These are phyloP conservation scores for Drosophila tsacasi DNA, from an alignment of 1,140 invertebrate genomes.

Conservation along the genomic window DNA sequence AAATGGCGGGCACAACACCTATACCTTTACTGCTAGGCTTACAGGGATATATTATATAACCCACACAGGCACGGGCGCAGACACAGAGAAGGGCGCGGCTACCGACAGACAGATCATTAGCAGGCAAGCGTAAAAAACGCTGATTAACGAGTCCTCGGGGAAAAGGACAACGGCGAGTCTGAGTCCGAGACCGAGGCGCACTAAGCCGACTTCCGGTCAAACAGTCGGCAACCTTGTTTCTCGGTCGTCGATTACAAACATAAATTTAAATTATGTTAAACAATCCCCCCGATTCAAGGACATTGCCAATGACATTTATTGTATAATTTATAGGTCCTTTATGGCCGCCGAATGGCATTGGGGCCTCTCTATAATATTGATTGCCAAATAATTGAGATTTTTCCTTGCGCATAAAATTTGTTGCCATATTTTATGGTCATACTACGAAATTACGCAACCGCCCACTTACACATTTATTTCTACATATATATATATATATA, in stretches of 20 bases:
- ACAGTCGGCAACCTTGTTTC: constrained; percentile 25
- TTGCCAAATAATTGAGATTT: constrained; percentile 82
- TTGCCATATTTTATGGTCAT: constrained; percentile 61
- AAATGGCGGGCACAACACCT: constrained; percentile 34
- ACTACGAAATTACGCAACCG: constrained; percentile 41
- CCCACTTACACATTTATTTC: constrained; percentile 18
- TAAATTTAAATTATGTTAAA: constrained; percentile 83
- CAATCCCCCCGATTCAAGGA: constrained; percentile 69
- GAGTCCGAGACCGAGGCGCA: constrained; percentile 6
- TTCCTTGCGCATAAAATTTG: constrained; percentile 65
- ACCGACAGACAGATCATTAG: constrained; percentile 76
- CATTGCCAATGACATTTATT: constrained; percentile 72
- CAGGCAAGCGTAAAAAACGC: constrained; percentile 79
- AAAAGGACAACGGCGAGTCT: constrained; percentile 26
- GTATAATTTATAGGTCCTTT: constrained; percentile 75
- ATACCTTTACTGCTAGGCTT: constrained; percentile 1
- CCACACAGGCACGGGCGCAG: background rate
- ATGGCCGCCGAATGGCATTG: constrained; percentile 53
- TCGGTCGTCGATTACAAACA: constrained; percentile 66
- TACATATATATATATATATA: constrained; percentile 6
- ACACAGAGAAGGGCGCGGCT: background rate
- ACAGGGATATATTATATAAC: constrained; percentile 8
- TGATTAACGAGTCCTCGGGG: constrained; percentile 79
- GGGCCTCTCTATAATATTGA: constrained; percentile 66
- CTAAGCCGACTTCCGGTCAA: constrained; percentile 45